These are phyloP conservation scores for Chirona hameri DNA, from an alignment of 2,888 invertebrate genomes.

Conservation along the genomic window DNA sequence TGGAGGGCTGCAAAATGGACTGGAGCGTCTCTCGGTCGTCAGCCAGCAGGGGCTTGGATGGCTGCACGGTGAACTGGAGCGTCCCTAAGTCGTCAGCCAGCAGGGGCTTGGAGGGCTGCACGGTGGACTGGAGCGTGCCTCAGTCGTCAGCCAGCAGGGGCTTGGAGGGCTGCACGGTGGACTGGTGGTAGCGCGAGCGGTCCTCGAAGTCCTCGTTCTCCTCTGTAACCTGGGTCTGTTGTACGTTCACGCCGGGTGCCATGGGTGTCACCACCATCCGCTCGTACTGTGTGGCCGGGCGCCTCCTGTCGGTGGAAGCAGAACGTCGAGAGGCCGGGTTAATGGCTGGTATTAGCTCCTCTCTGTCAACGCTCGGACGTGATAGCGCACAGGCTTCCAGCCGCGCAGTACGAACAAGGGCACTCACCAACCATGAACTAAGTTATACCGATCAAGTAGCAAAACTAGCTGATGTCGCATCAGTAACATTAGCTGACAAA, in stretches of 20 bases:
- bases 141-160: conserved; percentile 5
- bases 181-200: conserved; percentile 87
- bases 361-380: too few species aligned
- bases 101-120: not conserved
- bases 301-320: conserved; percentile 51
- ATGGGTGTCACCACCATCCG: conserved; percentile 80
- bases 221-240: conserved; percentile 84
- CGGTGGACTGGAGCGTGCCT: too few species aligned
- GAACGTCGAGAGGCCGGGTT: too few species aligned
- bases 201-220: conserved; percentile 93
- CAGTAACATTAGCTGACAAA: too few species aligned
- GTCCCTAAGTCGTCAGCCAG: too few species aligned
- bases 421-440: too few species aligned
- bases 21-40: conserved; percentile 52
- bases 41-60: not conserved
- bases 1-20: conserved; percentile 59
- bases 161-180: conserved; percentile 57
- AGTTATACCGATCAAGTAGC: too few species aligned
- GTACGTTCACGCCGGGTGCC: conserved; percentile 69
- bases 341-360: too few species aligned
- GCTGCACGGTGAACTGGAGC: conserved; percentile 69
- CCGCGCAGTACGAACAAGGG: too few species aligned
- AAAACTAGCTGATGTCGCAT: too few species aligned
- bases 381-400: too few species aligned
- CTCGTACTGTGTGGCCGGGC: conserved; percentile 74